Base-by-base conservation (phyloP, 2,888 invertebrate species). In the Drosophila diplacantha region DNA sequence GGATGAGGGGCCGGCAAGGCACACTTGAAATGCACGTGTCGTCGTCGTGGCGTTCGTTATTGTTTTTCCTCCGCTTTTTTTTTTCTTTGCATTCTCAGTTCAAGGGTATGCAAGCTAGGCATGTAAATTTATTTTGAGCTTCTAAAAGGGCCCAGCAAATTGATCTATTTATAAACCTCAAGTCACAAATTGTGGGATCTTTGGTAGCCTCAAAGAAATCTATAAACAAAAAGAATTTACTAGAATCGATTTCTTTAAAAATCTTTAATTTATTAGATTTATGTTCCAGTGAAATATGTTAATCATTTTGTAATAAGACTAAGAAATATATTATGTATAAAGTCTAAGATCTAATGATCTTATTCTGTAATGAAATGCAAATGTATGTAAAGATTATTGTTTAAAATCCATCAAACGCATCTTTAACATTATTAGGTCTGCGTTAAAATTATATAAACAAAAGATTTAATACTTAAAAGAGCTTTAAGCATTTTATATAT, bases 21-120 rank as follows among this genome's bases (percentile, higher is more conserved):
- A 39, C 55, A 44, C 60, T 68, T 68, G 62, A 55, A 51, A 32
- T 62, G 68, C 55, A 68, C 57, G 63, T 69, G 69, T 63, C 61
- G 65, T 63, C 61, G 65, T 46, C 44, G 26, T 51, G 43, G 50
- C 60, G 60, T 60, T 61, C 60, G 60, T 60, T 61, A 60, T 60
- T 60, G 60, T 35, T 59, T 60, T 35, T 31, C 34, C 31, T 35
- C 16, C 16, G 34, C 34, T 6, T 20, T 20, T 38, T 38, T 44
- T 18, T 29, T 29, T 29, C 16, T 54, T 32, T 60, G 35, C 41
- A 58, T 54, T 62, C 35, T 43, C 41, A 16, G 58, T 58, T 61
- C 57, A 59, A 59, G 58, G 56, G 44, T 56, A 59, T 38, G 29
- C 20, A 9, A 2, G 34, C 22, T 7, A 4, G 8, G 22, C 34